Evolutionary conservation across 2,888 invertebrate species (phyloP).

Genomic region (Keiferia lycopersicella): DNA sequence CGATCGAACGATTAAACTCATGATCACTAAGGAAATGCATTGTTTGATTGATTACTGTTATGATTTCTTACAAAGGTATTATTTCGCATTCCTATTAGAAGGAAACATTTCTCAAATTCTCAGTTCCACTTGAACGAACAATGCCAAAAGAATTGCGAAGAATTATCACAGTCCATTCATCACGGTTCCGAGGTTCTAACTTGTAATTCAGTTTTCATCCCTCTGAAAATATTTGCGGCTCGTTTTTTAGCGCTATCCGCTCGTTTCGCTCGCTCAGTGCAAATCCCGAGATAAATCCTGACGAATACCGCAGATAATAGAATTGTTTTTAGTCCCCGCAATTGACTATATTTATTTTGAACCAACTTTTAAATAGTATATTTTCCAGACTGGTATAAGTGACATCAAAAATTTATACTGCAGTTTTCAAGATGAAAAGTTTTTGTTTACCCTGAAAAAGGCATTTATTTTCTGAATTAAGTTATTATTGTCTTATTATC

Average conservation of each 20-base stretch:
- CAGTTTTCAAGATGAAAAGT: too few species aligned
- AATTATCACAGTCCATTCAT: background rate
- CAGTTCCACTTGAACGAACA: background rate
- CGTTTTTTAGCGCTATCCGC: background rate
- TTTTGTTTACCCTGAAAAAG: too few species aligned
- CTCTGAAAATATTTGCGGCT: background rate
- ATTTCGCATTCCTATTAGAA: background rate
- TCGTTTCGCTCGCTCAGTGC: background rate
- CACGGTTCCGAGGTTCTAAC: background rate
- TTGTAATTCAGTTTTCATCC: constrained; percentile 12
- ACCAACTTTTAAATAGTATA: too few species aligned
- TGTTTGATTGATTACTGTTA: constrained; percentile 5
- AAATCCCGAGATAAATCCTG: background rate
- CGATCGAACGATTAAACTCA: background rate
- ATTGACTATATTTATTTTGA: too few species aligned
- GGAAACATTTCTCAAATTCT: background rate
- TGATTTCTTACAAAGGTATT: background rate
- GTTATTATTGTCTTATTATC: too few species aligned
- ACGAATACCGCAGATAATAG: background rate
- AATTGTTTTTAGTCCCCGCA: background rate
- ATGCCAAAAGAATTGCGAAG: background rate
- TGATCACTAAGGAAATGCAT: background rate
- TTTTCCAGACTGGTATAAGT: too few species aligned
- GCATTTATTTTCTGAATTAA: too few species aligned
- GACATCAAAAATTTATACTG: too few species aligned